Base-by-base conservation (phyloP, 2,888 invertebrate genomes). In the Cosmia trapezina region DNA sequence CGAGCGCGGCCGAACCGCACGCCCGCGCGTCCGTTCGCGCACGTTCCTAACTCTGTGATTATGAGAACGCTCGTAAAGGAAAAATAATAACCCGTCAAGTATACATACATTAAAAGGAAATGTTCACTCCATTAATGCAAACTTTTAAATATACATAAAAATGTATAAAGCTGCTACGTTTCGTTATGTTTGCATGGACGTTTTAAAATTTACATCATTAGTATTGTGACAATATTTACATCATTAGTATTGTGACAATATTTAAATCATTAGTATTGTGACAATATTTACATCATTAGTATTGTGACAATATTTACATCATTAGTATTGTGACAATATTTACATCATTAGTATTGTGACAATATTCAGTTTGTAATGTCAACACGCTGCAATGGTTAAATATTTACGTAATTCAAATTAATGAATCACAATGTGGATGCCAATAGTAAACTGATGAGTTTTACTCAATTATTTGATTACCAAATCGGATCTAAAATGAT, bases 51-150 rank as follows among this genome's bases (percentile, higher is more conserved):
- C 68, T 70, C 80, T 70, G 17, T 69, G 49, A 53, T 70, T 73
- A 69, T 74, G 47, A 47, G 53, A 70, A 49, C 47, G 59, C 53
- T 76, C 60, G 47, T 75, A 70, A 76, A 76, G n/a, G 54, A 67
- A 59, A 80, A 77, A 81, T 81, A 84, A 82, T 70, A 82, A 80
- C 67, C 53, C 70, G 33, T 71, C 80, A 66, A 62, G 70, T 72
- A 51, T 59, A 51, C 57, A 68, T 60, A 73, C 67, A 73, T 73
- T 73, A 66, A 51, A 65, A 70, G 63, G 74, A 76, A 82, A 82
- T 63, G 76, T 63, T 65, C 54, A 70, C 59, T 64, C 68, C 70
- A 84, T 73, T 74, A 68, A 78, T 65, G 59, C 62, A 78, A 75
- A 70, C 68, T 69, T 69, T 82, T 61, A 70, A 70, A 81, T 68